Evolutionary conservation across 1,140 invertebrate genomes (phyloP).

Genomic region (Andricus grossulariae): DNA sequence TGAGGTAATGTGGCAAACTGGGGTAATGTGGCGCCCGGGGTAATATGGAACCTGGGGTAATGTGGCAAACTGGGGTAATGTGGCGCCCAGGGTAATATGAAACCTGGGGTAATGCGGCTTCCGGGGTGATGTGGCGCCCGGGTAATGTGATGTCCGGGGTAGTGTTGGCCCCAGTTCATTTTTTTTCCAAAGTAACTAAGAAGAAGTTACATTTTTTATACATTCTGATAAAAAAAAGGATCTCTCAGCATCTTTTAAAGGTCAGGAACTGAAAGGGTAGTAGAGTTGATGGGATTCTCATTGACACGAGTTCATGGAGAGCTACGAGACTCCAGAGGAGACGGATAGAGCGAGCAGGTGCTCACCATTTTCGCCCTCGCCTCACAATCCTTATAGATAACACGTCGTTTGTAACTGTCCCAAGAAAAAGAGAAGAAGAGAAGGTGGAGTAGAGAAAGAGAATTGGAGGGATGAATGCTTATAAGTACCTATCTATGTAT

Average conservation of each 20-base stretch:
- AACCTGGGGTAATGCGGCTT: too few relatives aligned
- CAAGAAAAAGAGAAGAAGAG: constrained; percentile 50
- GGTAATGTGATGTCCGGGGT: too few relatives aligned
- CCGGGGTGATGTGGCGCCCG: too few relatives aligned
- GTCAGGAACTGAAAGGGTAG: constrained; percentile 36
- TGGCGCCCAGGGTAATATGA: too few relatives aligned
- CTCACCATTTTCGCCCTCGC: constrained; percentile 66
- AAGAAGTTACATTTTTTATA: too few relatives aligned
- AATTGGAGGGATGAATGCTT: constrained; percentile 29
- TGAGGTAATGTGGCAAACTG: too few relatives aligned
- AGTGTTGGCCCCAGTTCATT: too few relatives aligned
- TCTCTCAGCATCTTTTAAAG: neutral
- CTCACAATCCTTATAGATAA: constrained; percentile 71
- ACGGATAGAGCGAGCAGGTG: constrained; percentile 65
- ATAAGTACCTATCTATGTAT: constrained; percentile 51
- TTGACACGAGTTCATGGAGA: constrained; percentile 65
- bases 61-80: too few relatives aligned
- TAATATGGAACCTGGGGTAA: too few relatives aligned
- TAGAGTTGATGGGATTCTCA: constrained; percentile 63
- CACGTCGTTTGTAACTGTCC: constrained; percentile 73
- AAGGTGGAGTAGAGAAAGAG: constrained; percentile 43
- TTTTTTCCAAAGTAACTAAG: too few relatives aligned
- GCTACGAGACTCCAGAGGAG: constrained; percentile 46
- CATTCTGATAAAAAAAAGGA: too few relatives aligned
- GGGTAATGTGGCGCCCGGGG: too few relatives aligned